These are phyloP conservation scores for Tympanoctomys barrerae DNA, from an alignment of 2,797 vertebrate species.

Conservation along the genomic window DNA sequence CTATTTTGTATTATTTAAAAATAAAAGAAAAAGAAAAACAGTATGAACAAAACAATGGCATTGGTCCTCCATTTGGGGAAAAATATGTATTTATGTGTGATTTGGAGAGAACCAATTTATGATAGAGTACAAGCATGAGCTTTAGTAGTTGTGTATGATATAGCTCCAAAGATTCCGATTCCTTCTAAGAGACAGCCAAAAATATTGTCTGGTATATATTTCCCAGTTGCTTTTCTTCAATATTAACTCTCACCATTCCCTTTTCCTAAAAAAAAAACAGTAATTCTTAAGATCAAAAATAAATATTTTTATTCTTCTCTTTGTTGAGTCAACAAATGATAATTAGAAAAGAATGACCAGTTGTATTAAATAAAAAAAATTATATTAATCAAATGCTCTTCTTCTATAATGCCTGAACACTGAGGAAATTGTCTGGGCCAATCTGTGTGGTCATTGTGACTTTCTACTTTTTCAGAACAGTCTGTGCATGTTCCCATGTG, in stretches of 20 bases:
- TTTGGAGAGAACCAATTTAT: conserved; percentile 22
- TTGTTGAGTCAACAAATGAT: conserved; percentile 19
- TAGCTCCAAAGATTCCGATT: conserved; percentile 44
- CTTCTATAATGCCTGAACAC: not conserved
- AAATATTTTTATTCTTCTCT: conserved; percentile 59
- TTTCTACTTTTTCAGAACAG: conserved; percentile 46
- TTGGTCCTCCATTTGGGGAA: not conserved
- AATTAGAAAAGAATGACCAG: conserved; percentile 65
- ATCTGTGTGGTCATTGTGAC: conserved; percentile 37
- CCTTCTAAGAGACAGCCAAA: conserved; percentile 44
- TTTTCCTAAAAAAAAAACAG: conserved; percentile 50
- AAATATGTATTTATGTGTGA: not conserved
- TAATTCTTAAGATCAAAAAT: conserved; percentile 52
- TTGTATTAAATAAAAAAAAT: conserved; percentile 60
- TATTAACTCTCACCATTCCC: not conserved
- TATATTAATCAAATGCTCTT: conserved; percentile 65
- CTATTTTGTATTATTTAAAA: not conserved
- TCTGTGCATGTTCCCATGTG: not conserved
- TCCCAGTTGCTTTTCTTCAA: conserved; percentile 18
- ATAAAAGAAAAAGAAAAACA: not conserved
- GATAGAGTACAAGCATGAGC: not conserved
- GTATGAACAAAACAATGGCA: not conserved
- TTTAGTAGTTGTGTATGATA: not conserved
- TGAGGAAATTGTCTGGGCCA: not conserved
- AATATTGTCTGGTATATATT: conserved; percentile 15